phyloP scores from a whole-genome alignment of 2,888 invertebrate species.

The Dryomyza anilis region DNA sequence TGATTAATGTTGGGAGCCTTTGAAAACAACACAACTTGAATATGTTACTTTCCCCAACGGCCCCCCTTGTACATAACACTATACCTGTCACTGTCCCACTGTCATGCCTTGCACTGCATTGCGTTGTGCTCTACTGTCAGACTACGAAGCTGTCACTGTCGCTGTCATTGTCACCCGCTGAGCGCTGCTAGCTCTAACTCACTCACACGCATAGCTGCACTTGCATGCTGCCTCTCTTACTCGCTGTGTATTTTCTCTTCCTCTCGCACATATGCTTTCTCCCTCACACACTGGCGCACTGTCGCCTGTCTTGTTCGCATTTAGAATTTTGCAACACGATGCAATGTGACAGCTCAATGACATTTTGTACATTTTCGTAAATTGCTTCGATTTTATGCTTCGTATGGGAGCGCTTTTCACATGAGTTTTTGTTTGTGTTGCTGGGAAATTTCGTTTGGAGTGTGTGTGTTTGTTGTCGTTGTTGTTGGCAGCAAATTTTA shows the following conservation, averaged over 20 bases:
- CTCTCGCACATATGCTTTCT: neutral
- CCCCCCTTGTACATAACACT: too few species aligned
- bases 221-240: neutral
- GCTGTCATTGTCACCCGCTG: slow-evolving; percentile 8
- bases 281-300: neutral
- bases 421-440: neutral
- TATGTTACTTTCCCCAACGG: too few species aligned
- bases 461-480: slow-evolving; percentile 2
- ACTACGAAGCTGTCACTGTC: slow-evolving; percentile 47
- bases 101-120: slow-evolving; percentile 23
- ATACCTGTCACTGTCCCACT: slow-evolving; percentile 26
- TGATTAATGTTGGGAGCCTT: too few species aligned
- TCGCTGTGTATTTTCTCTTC: neutral
- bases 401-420: neutral
- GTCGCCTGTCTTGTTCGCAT: slow-evolving; percentile 30
- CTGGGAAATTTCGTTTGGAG: neutral
- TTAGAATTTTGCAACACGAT: slow-evolving; percentile 36
- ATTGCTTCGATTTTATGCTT: slow-evolving; percentile 51
- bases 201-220: neutral
- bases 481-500: slow-evolving; percentile 23
- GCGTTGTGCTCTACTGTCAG: slow-evolving; percentile 47
- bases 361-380: slow-evolving; percentile 57
- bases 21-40: too few species aligned
- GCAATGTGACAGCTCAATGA: slow-evolving; percentile 57
- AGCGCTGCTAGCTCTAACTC: neutral